Conservation (phyloP, 2,113 vertebrate species). For the Catharus bicknelli region DNA sequence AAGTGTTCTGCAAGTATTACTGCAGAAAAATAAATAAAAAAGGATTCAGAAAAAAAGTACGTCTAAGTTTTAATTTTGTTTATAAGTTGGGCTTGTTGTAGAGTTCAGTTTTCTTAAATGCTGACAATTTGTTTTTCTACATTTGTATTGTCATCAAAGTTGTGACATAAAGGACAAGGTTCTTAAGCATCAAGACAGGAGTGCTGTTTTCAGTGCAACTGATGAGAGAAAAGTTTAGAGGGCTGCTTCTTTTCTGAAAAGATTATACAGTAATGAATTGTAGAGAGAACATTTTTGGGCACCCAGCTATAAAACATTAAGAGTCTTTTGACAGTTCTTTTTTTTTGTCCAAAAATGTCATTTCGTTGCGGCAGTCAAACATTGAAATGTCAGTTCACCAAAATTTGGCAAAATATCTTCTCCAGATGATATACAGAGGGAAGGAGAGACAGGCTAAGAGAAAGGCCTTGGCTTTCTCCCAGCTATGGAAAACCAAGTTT, state of each 20-base stretch:
- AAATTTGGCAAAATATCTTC: conserved; percentile 40
- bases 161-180: background rate
- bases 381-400: conserved; percentile 35
- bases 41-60: background rate
- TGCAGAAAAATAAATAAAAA: background rate
- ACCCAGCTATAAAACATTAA: background rate
- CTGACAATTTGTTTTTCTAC: background rate
- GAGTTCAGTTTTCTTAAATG: background rate
- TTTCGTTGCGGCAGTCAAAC: conserved; percentile 3
- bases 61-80: background rate
- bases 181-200: background rate
- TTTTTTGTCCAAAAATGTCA: conserved; percentile 29
- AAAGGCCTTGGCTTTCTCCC: conserved; percentile 36
- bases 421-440: conserved; percentile 6
- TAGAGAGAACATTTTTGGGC: background rate
- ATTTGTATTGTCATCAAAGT: background rate
- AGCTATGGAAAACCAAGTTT: conserved; percentile 35
- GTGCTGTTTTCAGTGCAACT: background rate
- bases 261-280: background rate
- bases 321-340: background rate
- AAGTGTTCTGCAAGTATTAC: background rate
- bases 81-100: background rate
- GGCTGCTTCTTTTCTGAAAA: background rate
- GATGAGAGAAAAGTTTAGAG: background rate
- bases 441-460: conserved; percentile 16